A percentile compares a stretch with the other conserved stretches of the same genome.
Conservation (phyloP, 2,888 invertebrate genomes). For the Leptinotarsa tumamoca region DNA sequence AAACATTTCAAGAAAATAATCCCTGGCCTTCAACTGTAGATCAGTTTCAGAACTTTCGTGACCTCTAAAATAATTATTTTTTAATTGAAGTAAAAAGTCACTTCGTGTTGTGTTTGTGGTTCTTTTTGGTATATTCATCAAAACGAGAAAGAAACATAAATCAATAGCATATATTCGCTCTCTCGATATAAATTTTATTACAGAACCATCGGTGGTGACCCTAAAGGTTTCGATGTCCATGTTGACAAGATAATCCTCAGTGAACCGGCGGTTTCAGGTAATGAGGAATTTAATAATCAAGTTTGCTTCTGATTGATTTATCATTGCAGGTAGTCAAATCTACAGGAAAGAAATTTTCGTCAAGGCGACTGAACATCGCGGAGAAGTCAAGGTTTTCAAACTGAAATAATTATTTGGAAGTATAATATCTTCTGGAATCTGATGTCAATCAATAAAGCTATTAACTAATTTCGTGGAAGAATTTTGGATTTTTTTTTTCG, state of each 20-base stretch:
- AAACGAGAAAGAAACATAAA: too few species aligned
- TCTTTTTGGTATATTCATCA: too few species aligned
- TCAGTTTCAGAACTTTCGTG: too few species aligned
- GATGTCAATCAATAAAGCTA: background rate
- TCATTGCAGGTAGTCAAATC: background rate
- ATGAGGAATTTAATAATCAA: background rate
- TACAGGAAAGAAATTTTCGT: background rate
- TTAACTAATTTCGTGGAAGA: too few species aligned
- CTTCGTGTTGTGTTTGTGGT: too few species aligned
- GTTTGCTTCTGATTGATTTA: background rate
- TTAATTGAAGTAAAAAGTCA: too few species aligned
- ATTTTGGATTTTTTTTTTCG: too few species aligned
- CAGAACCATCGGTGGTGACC: slow-evolving; percentile 17
- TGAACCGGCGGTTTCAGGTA: slow-evolving; percentile 9
- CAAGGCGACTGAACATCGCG: background rate
- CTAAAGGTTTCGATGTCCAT: slow-evolving; percentile 10
- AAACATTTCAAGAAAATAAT: too few species aligned
- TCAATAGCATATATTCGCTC: background rate
- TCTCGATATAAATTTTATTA: background rate
- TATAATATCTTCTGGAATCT: background rate
- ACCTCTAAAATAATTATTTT: too few species aligned
- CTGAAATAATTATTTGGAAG: background rate
- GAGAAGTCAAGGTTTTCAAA: background rate
- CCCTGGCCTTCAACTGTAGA: too few species aligned
- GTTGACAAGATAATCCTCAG: slow-evolving; percentile 12